phyloP scores from a whole-genome alignment of 2,113 vertebrate species.

The Murina feae region DNA sequence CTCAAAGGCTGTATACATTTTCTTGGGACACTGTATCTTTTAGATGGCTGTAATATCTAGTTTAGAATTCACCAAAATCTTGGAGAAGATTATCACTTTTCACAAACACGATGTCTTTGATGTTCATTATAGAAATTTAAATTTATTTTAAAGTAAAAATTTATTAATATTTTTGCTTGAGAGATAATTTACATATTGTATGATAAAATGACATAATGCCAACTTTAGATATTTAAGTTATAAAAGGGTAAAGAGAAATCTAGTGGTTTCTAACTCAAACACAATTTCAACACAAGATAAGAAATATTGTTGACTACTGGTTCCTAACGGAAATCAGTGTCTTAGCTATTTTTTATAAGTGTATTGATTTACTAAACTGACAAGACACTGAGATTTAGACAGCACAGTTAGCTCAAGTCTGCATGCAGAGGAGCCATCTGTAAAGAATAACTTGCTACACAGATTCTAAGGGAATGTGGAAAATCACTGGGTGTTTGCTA shows the following conservation, averaged over 20 bases:
- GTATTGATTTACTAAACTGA: conserved; percentile 6
- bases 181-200: conserved; percentile 17
- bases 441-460: neutral
- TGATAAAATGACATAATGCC: conserved; percentile 4
- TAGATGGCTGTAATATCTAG: neutral
- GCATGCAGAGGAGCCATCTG: neutral
- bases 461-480: neutral
- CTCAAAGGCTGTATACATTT: too few relatives aligned
- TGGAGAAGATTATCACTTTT: neutral
- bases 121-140: neutral
- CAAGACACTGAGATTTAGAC: conserved; percentile 52
- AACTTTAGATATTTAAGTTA: conserved; percentile 28
- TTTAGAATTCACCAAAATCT: neutral
- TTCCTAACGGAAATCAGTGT: conserved; percentile 61
- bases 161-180: conserved; percentile 32
- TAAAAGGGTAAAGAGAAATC: neutral
- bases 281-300: neutral
- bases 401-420: neutral
- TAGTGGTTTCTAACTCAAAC: conserved; percentile 59
- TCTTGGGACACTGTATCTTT: too few relatives aligned
- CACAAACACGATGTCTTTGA: neutral
- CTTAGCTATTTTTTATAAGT: conserved; percentile 56
- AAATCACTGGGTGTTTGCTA: neutral
- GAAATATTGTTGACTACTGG: conserved; percentile 55
- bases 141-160: neutral